Base-by-base conservation (phyloP, 2,113 vertebrate species). In the Corythaixoides concolor region DNA sequence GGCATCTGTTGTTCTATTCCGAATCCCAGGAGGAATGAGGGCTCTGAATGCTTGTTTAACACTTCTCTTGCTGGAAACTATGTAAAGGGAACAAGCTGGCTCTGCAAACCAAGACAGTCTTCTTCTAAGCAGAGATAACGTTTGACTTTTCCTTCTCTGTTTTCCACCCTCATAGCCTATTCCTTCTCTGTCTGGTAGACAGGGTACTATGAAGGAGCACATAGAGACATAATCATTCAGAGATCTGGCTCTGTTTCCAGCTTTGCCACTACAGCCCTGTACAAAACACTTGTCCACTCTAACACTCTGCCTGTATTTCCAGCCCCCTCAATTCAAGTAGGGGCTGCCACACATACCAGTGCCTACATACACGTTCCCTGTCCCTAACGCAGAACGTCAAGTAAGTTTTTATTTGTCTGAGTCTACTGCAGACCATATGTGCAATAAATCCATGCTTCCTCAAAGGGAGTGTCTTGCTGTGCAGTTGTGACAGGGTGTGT, bases 21-120 rank as follows among this genome's bases (percentile, higher is more conserved):
- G 6, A 52, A 91, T 78, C 91, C 67, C 88, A 79, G 74, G 89
- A 87, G 77, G 43, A 85, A 91, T 6, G 33, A 79, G 50, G 32
- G 73, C 39, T 91, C 56, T 59, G 45, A 92, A 59, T 47, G 27
- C 45, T 74, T 23, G 21, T 72, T 95, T 96, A 97, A 92, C 87
- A 69, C 62, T 88, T 85, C 35, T 72, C 8, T 94, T 96, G 39
- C 89, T 93, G 81, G 70, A 43, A 91, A 49, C 9, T 10, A 43
- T 10, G 8, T 74, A 58, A 86, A 56, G 24, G 37, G 37, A 62
- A 90, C 30, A 78, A 78, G 27, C 52, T 84, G 56, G 62, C 41
- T 92, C 53, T 94, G 78, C 53, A 86, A 92, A 90, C 8, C 10
- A 66, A 84, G 58, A 41, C 3, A 50, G 8, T 24, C 53, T 85